Evolutionary conservation across 2,797 vertebrate species (phyloP).

Genomic region (Hybognathus amarus): DNA sequence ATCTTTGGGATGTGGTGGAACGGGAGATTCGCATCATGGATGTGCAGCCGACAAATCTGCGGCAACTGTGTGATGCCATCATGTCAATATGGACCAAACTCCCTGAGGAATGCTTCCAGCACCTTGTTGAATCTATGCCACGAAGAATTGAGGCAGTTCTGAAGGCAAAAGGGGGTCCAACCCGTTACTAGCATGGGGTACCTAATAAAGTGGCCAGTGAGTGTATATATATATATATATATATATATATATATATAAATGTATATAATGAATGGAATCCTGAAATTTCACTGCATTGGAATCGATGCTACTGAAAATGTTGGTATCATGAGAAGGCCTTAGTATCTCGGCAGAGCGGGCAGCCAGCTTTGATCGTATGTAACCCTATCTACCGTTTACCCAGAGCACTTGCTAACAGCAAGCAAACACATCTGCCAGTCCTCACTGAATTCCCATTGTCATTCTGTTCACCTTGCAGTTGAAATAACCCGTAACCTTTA

Average conservation of each 20-base stretch:
- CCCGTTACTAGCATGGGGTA: no score
- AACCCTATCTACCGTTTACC: conserved; percentile 54
- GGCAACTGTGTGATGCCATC: no score
- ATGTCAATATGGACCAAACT: no score
- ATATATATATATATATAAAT: neutral
- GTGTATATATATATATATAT: no score
- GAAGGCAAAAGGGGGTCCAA: no score
- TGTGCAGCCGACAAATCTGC: no score
- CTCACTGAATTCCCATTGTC: conserved; percentile 43
- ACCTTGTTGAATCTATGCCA: no score
- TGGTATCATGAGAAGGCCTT: neutral
- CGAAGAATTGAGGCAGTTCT: no score
- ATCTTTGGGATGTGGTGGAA: no score
- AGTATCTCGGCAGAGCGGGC: neutral
- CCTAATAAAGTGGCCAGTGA: no score
- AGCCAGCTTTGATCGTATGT: conserved; percentile 15
- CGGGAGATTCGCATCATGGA: no score
- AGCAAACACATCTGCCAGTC: conserved; percentile 56
- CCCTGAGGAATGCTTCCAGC: no score
- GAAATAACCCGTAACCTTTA: conserved; percentile 49
- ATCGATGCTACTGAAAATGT: neutral
- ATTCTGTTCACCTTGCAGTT: conserved; percentile 31
- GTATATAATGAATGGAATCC: neutral
- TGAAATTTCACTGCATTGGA: neutral
- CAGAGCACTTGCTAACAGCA: conserved; percentile 36